These are phyloP conservation scores for Morpho achilles DNA, from an alignment of 2,888 invertebrate species.

Conservation along the genomic window DNA sequence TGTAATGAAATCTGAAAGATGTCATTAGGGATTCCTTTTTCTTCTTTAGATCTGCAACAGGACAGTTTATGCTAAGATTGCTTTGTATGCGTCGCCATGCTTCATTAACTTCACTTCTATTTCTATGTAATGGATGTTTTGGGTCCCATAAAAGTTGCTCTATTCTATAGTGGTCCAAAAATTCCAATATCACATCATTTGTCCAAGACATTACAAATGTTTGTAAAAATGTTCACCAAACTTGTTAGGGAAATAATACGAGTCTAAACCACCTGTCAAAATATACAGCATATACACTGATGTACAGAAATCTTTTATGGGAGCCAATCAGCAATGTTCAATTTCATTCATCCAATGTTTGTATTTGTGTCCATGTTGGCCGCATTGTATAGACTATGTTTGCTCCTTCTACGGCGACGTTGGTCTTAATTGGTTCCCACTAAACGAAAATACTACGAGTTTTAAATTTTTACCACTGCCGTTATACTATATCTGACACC, in stretches of 20 bases:
- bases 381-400: constrained; percentile 53
- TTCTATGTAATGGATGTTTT: constrained; percentile 54
- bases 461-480: too few relatives aligned
- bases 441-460: too few relatives aligned
- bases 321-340: constrained; percentile 37
- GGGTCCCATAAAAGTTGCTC: constrained; percentile 67
- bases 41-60: constrained; percentile 58
- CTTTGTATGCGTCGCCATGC: constrained; percentile 65
- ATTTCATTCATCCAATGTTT: constrained; percentile 48
- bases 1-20: constrained; percentile 55
- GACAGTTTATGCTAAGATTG: constrained; percentile 46
- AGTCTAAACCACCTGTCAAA: constrained; percentile 18
- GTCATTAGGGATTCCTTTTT: constrained; percentile 73
- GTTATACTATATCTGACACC: too few relatives aligned
- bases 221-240: constrained; percentile 17
- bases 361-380: constrained; percentile 47
- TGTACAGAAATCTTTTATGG: background rate
- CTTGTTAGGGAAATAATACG: constrained; percentile 17
- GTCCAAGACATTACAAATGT: constrained; percentile 52
- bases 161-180: constrained; percentile 57
- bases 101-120: constrained; percentile 52
- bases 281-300: background rate
- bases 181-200: constrained; percentile 58
- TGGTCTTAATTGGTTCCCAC: too few relatives aligned
- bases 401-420: too few relatives aligned